Evolutionary conservation across 2,888 invertebrate species (phyloP).

Genomic region (Pocota personata): DNA sequence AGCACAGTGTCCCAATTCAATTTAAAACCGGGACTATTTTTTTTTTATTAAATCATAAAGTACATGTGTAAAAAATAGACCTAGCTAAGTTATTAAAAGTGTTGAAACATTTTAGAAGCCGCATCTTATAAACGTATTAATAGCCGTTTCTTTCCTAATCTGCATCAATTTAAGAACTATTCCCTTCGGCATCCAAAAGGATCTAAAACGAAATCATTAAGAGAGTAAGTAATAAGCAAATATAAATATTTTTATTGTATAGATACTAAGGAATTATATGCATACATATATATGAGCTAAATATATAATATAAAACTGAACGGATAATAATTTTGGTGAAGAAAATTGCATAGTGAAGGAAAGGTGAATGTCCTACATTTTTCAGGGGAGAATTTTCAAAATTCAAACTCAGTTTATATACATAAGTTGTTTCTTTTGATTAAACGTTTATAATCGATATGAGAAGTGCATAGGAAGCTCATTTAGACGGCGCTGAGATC

Average conservation of each 20-base stretch:
- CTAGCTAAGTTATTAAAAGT: conserved; percentile 45
- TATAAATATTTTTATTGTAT: conserved; percentile 66
- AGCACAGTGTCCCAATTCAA: conserved; percentile 12
- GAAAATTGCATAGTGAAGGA: neutral
- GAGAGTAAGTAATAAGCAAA: conserved; percentile 44
- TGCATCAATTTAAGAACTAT: conserved; percentile 7
- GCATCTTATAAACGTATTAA: conserved; percentile 22
- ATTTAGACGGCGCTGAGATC: too few relatives aligned
- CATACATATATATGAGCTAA: conserved; percentile 46
- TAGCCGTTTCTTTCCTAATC: conserved; percentile 47
- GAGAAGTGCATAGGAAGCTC: too few relatives aligned
- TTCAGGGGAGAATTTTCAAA: too few relatives aligned
- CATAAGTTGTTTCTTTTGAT: too few relatives aligned
- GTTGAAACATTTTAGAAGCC: conserved; percentile 8
- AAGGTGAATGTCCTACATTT: neutral
- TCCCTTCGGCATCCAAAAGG: conserved; percentile 43
- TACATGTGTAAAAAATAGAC: conserved; percentile 11
- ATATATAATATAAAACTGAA: conserved; percentile 44
- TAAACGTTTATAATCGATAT: too few relatives aligned
- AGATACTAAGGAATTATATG: conserved; percentile 53
- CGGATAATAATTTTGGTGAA: neutral
- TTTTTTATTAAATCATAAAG: conserved; percentile 1
- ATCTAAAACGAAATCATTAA: conserved; percentile 51
- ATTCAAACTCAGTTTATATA: too few relatives aligned
- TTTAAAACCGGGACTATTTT: neutral